These are phyloP conservation scores for Spatula clypeata DNA, from an alignment of 2,797 vertebrate species.

Conservation along the genomic window DNA sequence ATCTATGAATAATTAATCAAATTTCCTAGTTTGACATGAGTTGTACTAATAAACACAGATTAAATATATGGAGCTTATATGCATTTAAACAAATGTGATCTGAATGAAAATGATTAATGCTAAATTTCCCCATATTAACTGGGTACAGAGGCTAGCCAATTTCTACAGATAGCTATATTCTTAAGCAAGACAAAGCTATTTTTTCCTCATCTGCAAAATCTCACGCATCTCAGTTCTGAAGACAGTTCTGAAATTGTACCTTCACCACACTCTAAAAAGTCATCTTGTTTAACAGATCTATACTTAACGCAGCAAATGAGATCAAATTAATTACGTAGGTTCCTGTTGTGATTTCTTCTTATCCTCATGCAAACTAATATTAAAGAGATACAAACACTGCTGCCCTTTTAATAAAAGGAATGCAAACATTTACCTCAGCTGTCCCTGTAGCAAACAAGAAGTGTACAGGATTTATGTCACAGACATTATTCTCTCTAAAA, in stretches of 20 bases:
- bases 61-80: no score
- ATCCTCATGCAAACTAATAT: not conserved
- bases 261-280: not conserved
- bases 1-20: not conserved
- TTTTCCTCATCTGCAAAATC: not conserved
- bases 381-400: not conserved
- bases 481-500: slow-evolving; percentile 93
- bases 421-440: slow-evolving; percentile 86
- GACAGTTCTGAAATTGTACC: not conserved
- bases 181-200: slow-evolving; percentile 3
- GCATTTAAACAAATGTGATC: not conserved
- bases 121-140: not conserved
- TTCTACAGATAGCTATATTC: not conserved
- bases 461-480: slow-evolving; percentile 94
- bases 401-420: not conserved
- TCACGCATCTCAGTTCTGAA: not conserved
- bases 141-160: not conserved
- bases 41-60: not conserved
- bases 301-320: not conserved
- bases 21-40: not conserved
- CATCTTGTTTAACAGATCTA: not conserved
- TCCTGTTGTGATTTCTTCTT: not conserved
- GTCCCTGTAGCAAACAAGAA: slow-evolving; percentile 94
- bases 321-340: not conserved
- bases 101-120: not conserved